These are phyloP conservation scores for Podarcis cretensis DNA, from an alignment of 2,113 vertebrate genomes.

Conservation along the genomic window DNA sequence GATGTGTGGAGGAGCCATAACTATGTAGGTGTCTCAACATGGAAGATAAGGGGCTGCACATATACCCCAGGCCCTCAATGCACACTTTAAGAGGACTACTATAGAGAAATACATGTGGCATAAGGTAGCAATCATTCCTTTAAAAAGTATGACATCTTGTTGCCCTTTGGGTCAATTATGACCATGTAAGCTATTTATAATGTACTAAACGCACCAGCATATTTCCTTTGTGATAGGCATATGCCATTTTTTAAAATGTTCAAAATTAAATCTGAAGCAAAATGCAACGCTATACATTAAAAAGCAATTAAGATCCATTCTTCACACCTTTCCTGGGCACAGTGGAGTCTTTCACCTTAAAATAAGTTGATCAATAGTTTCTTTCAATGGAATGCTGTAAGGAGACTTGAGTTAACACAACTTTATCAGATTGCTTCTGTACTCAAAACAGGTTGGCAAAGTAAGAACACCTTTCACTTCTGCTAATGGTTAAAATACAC, in stretches of 20 bases:
- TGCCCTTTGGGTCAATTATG: not conserved
- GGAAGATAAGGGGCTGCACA: no score
- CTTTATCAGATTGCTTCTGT: not conserved
- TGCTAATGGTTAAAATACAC: conserved; percentile 43
- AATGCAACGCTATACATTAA: not conserved
- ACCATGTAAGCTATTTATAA: not conserved
- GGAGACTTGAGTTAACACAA: not conserved
- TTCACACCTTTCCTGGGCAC: not conserved
- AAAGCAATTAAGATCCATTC: not conserved
- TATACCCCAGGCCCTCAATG: no score
- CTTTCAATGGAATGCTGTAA: not conserved
- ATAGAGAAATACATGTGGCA: not conserved
- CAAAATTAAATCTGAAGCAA: not conserved
- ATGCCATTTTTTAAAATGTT: not conserved
- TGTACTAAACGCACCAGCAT: not conserved
- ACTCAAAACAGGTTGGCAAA: not conserved
- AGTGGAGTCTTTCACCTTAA: not conserved
- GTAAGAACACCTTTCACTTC: not conserved
- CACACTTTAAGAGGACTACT: no score
- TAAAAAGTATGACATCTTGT: not conserved
- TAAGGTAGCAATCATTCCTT: not conserved
- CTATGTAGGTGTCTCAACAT: no score
- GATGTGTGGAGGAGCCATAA: no score
- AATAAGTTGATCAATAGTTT: not conserved
- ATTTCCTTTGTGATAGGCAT: not conserved